phyloP scores from a whole-genome alignment of 2,888 invertebrate species.

The Thymelicus sylvestris region DNA sequence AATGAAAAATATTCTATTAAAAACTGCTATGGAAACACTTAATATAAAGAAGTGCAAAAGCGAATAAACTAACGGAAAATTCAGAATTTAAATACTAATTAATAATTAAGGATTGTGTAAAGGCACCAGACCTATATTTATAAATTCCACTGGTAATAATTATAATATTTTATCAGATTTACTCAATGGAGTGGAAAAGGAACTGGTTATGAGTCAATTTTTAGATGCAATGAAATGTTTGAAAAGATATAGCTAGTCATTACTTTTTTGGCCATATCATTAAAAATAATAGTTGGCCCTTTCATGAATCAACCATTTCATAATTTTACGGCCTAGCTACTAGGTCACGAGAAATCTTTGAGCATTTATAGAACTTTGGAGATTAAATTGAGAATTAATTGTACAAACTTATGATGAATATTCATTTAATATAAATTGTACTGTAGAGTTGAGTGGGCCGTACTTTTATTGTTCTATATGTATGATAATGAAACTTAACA shows the following conservation, averaged over 20 bases:
- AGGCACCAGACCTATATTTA: neutral
- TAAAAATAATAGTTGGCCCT: neutral
- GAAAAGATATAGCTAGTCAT: no score
- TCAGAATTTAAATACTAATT: conserved; percentile 10
- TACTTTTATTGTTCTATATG: neutral
- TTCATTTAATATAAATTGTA: conserved; percentile 20
- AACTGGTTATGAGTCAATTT: no score
- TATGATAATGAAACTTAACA: conserved; percentile 12
- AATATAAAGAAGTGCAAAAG: neutral
- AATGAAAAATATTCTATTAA: conserved; percentile 2
- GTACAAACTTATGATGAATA: neutral
- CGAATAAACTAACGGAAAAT: conserved; percentile 1
- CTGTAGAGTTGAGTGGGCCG: conserved; percentile 7
- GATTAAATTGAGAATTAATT: no score
- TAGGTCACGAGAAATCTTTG: no score
- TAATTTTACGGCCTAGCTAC: no score
- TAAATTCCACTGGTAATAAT: neutral
- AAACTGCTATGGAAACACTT: neutral
- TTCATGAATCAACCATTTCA: neutral
- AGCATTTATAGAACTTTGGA: no score
- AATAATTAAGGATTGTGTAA: conserved; percentile 1
- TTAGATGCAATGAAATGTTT: no score
- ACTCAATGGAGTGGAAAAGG: no score
- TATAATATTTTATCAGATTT: neutral
- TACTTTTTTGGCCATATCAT: no score